A percentile compares a stretch with the other conserved stretches of the same genome.
Conservation (phyloP, 2,113 vertebrate genomes). For the Meleagris gallopavo region DNA sequence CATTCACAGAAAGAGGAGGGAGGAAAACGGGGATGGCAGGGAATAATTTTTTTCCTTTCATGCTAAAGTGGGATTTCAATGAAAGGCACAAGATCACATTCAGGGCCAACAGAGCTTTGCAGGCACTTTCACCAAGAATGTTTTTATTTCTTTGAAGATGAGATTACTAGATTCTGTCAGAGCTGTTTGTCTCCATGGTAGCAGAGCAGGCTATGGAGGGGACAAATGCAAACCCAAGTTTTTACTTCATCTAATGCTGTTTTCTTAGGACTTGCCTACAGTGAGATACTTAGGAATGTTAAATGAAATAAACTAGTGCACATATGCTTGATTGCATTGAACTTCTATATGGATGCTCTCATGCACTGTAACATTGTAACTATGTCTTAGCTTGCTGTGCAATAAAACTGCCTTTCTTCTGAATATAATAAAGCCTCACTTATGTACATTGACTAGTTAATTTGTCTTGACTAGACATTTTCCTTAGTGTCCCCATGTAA, state of each 20-base stretch:
- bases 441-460: neutral
- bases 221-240: conserved; percentile 26
- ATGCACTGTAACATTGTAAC: neutral
- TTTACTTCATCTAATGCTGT: conserved; percentile 7
- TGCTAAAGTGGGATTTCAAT: neutral
- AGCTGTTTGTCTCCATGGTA: conserved; percentile 62
- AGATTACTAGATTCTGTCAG: conserved; percentile 46
- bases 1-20: neutral
- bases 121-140: conserved; percentile 38
- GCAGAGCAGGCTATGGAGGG: conserved; percentile 2
- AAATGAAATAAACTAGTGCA: conserved; percentile 1
- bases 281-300: neutral
- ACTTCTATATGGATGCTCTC: neutral
- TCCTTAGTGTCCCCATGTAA: neutral
- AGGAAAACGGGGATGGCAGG: neutral
- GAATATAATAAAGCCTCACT: neutral
- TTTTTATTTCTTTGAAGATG: conserved; percentile 64
- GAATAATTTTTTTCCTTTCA: conserved; percentile 1
- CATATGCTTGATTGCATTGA: neutral
- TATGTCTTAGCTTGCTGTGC: neutral
- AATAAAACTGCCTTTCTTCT: neutral
- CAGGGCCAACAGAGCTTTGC: conserved; percentile 14
- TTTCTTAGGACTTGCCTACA: conserved; percentile 25
- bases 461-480: conserved; percentile 35
- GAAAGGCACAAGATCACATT: neutral